Percentiles rank a stretch among this genome's conserved stretches.
Conservation (phyloP, 92 coral and sea anemone genomes). For the Zoanthus sociatus region DNA sequence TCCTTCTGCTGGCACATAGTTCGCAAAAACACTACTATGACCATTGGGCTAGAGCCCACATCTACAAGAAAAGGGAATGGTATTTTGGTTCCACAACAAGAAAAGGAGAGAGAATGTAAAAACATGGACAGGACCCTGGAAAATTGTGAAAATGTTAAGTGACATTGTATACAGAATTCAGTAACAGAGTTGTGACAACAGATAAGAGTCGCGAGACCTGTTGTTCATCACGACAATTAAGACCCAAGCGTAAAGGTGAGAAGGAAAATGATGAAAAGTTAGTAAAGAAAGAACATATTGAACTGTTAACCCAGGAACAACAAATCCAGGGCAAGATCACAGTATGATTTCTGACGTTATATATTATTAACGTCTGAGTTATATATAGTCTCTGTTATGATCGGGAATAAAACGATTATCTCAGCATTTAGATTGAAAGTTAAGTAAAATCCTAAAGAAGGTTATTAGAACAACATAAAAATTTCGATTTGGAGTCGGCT, state of each 20-base stretch:
- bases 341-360: background rate
- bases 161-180: background rate
- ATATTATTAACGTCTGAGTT: no score
- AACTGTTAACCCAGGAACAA: background rate
- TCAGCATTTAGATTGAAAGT: no score
- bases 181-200: background rate
- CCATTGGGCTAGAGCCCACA: no score
- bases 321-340: background rate
- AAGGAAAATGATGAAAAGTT: background rate
- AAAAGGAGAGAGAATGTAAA: background rate
- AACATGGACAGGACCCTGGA: background rate
- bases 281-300: background rate
- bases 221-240: background rate
- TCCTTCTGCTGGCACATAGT: no score
- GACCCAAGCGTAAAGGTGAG: background rate
- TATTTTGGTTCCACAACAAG: background rate
- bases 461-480: no score
- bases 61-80: no score
- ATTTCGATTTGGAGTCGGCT: no score
- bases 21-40: no score
- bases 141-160: background rate
- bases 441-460: no score
- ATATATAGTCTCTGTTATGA: no score
- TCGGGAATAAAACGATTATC: no score
- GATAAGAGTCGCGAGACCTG: background rate